Evolutionary conservation across 2,888 invertebrate species (phyloP), one percentile per base, ranked within the genome.

Genomic region (Caprella mutica): DNA sequence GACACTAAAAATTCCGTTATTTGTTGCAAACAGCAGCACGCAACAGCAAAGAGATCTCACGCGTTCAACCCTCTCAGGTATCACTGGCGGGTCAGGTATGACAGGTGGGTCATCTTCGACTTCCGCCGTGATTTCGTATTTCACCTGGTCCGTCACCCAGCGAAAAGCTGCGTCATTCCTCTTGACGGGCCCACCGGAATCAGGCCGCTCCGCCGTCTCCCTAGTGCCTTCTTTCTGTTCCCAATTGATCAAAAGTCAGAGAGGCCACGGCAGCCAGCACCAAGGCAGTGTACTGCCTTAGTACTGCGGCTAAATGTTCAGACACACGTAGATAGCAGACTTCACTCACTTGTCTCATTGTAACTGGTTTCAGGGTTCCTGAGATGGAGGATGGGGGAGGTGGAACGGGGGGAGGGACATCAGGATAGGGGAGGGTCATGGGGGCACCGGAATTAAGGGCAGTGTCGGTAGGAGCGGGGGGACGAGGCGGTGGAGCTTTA

Each of bases 121-220:
- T n/a, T 54, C 57, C 26, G 58, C 56, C 55, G 52, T 53, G 30
- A 56, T 44, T 43, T 64, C 60, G 50, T 59, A 58, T 54, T 60
- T 60, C 44, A 55, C 50, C n/a, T 33, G 52, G 33, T 64, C 64
- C 14, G 58, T 55, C 19, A 58, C 58, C 64, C 64, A 64, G 9
- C 64, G 59, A 51, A 60, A 64, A 27, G 51, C 60, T 3, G 60
- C 56, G 35, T 64, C 64, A 50, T 64, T 60, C 8, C 64, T 46
- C 50, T 58, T 64, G 52, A 64, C 64, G 17, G 64, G 64, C 23
- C 64, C 64, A 27, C 64, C 64, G 9, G 64, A 64, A 27, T 60
- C 56, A 14, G 64, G 64, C 19, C 64, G 60, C 17, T 48, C 27
- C 30, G 48, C 17, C 30, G 27, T 24, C 19, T 48, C n/a, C 30